Percentiles rank a stretch among this genome's conserved stretches.
phyloP scores from a whole-genome alignment of 2,113 vertebrate species.

The Sinocyclocheilus anophthalmus region DNA sequence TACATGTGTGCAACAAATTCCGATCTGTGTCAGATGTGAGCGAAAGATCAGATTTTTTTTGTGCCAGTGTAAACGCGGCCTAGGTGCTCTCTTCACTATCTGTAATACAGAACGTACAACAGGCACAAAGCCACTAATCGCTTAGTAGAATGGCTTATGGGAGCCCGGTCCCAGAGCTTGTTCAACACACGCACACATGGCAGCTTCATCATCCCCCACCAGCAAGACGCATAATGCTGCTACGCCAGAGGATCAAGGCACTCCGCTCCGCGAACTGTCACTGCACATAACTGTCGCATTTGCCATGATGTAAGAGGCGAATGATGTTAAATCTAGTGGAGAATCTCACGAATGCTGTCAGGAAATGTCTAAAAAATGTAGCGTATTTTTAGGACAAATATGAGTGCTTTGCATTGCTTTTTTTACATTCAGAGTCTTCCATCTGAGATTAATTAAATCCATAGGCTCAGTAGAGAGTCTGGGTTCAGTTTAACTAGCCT shows the following conservation, averaged over 20 bases:
- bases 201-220: constrained; percentile 44
- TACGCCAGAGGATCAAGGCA: constrained; percentile 35
- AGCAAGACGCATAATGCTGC: constrained; percentile 33
- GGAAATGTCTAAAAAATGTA: constrained; percentile 2
- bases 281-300: background rate
- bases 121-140: constrained; percentile 51
- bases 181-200: constrained; percentile 51
- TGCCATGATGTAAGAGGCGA: background rate
- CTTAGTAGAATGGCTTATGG: constrained; percentile 57
- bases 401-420: background rate
- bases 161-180: constrained; percentile 57
- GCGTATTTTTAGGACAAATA: background rate
- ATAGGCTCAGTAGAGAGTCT: constrained; percentile 1
- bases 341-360: background rate
- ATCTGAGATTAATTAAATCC: constrained; percentile 42
- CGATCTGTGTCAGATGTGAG: too few relatives aligned
- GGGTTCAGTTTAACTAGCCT: background rate
- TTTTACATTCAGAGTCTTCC: background rate
- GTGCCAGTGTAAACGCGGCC: too few relatives aligned
- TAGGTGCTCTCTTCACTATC: constrained; percentile 54
- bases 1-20: too few relatives aligned
- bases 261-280: background rate
- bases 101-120: constrained; percentile 33
- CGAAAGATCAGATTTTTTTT: too few relatives aligned
- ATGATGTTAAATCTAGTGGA: background rate